A percentile compares a stretch with the other conserved stretches of the same genome.
Evolutionary conservation across 2,113 vertebrate genomes (phyloP).

Genomic region (Cebidichthys violaceus): DNA sequence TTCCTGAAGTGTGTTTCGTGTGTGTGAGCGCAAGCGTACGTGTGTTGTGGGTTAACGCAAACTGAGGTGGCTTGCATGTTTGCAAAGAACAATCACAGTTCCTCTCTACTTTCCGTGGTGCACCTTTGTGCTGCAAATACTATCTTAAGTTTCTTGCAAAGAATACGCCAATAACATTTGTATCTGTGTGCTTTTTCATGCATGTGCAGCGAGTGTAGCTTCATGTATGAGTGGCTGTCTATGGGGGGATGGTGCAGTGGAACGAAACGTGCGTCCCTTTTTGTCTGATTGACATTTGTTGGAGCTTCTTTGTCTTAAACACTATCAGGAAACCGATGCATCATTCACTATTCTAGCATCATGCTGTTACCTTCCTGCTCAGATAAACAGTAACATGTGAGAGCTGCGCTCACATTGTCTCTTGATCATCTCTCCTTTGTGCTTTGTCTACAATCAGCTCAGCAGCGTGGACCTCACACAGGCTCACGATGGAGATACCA

Average conservation of each 20-base stretch:
- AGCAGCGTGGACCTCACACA: constrained; percentile 56
- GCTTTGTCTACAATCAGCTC: constrained; percentile 33
- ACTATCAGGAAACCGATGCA: constrained; percentile 28
- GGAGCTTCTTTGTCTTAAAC: constrained; percentile 24
- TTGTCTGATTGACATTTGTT: constrained; percentile 6
- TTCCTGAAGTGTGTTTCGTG: constrained; percentile 78
- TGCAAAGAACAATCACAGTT: constrained; percentile 79
- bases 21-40: constrained; percentile 53
- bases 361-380: constrained; percentile 28
- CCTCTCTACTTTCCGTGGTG: constrained; percentile 59
- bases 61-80: constrained; percentile 61
- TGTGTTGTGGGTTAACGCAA: constrained; percentile 71
- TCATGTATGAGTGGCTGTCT: constrained; percentile 3
- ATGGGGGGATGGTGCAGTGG: constrained; percentile 16
- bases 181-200: neutral
- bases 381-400: constrained; percentile 35
- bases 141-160: neutral
- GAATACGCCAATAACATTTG: neutral
- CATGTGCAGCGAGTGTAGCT: neutral
- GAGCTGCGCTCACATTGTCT: constrained; percentile 14
- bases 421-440: constrained; percentile 33
- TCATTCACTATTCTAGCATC: constrained; percentile 29
- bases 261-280: neutral
- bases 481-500: constrained; percentile 40
- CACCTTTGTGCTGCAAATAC: constrained; percentile 19